Conservation (phyloP, 2,888 invertebrate species). For the Meloe dianella region DNA sequence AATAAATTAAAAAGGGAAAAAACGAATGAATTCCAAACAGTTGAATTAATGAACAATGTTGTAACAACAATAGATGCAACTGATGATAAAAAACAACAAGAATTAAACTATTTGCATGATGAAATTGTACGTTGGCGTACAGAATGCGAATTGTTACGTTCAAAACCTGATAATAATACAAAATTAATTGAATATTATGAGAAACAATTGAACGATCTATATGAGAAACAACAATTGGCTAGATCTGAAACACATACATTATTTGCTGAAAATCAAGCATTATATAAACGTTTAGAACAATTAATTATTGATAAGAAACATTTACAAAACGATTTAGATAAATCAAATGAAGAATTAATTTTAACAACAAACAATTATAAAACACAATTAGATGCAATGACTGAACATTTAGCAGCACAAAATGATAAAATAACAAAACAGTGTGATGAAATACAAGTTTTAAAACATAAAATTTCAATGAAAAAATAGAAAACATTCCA, state of each 20-base stretch:
- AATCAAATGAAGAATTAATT: constrained; percentile 70
- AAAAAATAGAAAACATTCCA: constrained; percentile 43
- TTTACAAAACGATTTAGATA: constrained; percentile 64
- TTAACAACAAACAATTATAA: constrained; percentile 72
- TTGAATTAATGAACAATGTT: constrained; percentile 40
- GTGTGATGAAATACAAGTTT: constrained; percentile 77
- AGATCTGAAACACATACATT: constrained; percentile 53
- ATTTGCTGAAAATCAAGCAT: constrained; percentile 55
- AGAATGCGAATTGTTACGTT: constrained; percentile 70
- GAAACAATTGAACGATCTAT: constrained; percentile 50
- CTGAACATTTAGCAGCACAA: constrained; percentile 77
- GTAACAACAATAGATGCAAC: constrained; percentile 45
- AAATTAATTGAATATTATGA: constrained; percentile 55
- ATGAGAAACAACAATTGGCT: constrained; percentile 50
- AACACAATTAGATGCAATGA: constrained; percentile 75
- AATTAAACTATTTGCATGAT: constrained; percentile 61
- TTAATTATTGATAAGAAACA: constrained; percentile 60
- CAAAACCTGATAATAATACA: constrained; percentile 53
- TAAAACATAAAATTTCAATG: constrained; percentile 64
- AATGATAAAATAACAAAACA: constrained; percentile 85
- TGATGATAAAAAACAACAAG: constrained; percentile 33
- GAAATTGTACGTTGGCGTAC: constrained; percentile 77
- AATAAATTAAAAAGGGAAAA: constrained; percentile 62
- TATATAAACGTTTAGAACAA: constrained; percentile 62
- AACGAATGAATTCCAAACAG: constrained; percentile 32